These are phyloP conservation scores for Macrotis lagotis DNA, from an alignment of 2,113 vertebrate genomes.

Conservation along the genomic window DNA sequence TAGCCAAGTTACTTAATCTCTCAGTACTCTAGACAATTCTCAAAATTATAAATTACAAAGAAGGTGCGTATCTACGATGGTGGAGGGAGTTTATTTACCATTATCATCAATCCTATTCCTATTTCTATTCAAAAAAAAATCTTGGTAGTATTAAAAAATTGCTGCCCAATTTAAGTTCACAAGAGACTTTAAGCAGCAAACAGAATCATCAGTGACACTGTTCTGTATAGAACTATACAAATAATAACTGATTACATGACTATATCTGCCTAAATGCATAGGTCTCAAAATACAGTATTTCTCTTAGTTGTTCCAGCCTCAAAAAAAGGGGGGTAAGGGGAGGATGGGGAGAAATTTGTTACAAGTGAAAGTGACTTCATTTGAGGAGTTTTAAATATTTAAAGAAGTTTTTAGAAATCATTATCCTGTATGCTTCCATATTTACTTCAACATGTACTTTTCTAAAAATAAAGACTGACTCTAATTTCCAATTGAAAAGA, in stretches of 20 bases:
- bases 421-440: conserved; percentile 37
- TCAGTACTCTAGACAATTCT: neutral
- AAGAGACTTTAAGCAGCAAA: too few species aligned
- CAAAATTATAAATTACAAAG: neutral
- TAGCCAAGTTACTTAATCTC: neutral
- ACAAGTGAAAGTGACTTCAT: neutral
- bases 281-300: neutral
- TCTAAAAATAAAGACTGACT: conserved; percentile 20
- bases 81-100: neutral
- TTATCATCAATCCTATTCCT: neutral
- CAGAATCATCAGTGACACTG: neutral
- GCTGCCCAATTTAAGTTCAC: neutral
- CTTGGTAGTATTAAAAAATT: neutral
- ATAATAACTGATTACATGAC: neutral
- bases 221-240: neutral
- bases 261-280: neutral
- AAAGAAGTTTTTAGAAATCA: neutral
- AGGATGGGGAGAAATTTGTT: neutral
- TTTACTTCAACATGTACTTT: conserved; percentile 47
- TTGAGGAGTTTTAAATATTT: conserved; percentile 19
- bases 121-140: neutral
- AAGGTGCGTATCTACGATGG: neutral
- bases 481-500: conserved; percentile 16
- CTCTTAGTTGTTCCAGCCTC: neutral
- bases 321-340: too few species aligned